phyloP scores from a whole-genome alignment of 2,113 vertebrate genomes.

The Taurulus bubalis region DNA sequence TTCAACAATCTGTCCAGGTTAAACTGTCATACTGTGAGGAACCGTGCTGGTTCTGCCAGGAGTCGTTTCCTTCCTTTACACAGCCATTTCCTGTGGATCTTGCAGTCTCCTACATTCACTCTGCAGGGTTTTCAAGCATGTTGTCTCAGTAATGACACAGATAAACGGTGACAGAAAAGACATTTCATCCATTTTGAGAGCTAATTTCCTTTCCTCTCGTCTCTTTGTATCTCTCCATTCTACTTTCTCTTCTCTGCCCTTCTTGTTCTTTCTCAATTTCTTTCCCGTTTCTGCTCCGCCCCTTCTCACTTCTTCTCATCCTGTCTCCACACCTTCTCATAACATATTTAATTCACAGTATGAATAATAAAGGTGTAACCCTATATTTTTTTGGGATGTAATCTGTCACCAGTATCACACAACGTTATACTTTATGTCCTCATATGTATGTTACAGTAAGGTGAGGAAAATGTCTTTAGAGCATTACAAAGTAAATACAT shows the following conservation, averaged over 20 bases:
- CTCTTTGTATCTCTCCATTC: background rate
- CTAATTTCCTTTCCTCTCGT: background rate
- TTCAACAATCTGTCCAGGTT: constrained; percentile 34
- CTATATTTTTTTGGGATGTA: background rate
- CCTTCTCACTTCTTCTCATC: background rate
- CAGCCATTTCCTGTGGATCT: background rate
- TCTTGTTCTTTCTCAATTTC: background rate
- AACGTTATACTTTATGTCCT: constrained; percentile 1
- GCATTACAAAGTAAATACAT: background rate
- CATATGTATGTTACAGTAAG: background rate
- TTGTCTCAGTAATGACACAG: background rate
- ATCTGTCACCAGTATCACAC: background rate
- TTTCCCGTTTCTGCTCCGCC: background rate
- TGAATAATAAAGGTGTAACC: background rate
- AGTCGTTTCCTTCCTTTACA: constrained; percentile 8
- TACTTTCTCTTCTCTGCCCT: background rate
- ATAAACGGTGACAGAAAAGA: background rate
- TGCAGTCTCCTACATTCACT: background rate
- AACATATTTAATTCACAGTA: constrained; percentile 2
- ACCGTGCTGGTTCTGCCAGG: constrained; percentile 13
- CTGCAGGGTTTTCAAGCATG: background rate
- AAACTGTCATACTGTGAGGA: constrained; percentile 27
- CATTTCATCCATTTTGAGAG: background rate
- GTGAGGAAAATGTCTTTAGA: constrained; percentile 6
- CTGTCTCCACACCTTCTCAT: background rate